Evolutionary conservation across 2,888 invertebrate genomes (phyloP).

Genomic region (Pardosa pseudoannulata): DNA sequence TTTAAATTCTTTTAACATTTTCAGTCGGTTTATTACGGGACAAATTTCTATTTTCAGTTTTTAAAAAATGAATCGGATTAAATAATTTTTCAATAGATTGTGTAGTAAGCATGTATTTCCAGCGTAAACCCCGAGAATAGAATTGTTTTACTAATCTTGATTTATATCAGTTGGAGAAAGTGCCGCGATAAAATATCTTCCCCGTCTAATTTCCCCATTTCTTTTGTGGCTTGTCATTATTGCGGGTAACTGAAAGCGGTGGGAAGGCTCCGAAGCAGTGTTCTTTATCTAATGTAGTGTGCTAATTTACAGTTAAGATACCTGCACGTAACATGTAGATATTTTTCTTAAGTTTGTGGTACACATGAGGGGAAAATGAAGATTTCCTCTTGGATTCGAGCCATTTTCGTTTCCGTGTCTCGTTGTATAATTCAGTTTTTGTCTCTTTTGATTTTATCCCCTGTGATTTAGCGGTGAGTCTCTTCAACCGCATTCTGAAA

Average conservation of each 20-base stretch:
- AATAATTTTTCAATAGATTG: no score
- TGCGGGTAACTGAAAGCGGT: neutral
- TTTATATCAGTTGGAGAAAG: neutral
- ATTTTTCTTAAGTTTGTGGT: conserved; percentile 7
- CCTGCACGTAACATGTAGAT: neutral
- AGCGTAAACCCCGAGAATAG: no score
- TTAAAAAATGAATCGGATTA: no score
- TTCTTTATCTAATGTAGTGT: neutral
- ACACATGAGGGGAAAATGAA: neutral
- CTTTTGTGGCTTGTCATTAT: neutral
- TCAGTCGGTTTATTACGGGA: no score
- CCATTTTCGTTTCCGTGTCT: conserved; percentile 19
- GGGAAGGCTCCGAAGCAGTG: neutral
- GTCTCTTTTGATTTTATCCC: conserved; percentile 15
- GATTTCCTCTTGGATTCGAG: conserved; percentile 12
- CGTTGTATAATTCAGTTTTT: conserved; percentile 18
- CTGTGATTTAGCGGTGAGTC: conserved; percentile 11
- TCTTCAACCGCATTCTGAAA: conserved; percentile 1
- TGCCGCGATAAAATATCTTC: neutral
- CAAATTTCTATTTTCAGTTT: no score
- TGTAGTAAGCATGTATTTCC: no score
- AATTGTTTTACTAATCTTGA: neutral
- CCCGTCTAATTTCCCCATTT: neutral
- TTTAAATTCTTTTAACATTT: no score
- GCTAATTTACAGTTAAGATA: neutral